Percentiles rank a stretch among this genome's conserved stretches.
These are phyloP conservation scores for Campaea margaritaria DNA, from an alignment of 2,888 invertebrate species.

Conservation along the genomic window DNA sequence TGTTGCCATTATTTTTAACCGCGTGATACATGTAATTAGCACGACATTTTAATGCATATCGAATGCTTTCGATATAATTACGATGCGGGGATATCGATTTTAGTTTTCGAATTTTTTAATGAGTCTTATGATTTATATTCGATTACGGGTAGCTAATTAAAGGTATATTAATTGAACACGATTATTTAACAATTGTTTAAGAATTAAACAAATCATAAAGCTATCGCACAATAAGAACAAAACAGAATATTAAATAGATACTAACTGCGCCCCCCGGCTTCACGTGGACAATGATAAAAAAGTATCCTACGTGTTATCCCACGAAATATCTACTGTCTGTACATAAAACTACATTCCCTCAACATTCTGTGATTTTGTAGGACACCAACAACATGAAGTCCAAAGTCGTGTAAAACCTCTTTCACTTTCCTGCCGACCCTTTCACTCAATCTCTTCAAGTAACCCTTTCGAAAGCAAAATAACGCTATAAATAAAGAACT, in stretches of 20 bases:
- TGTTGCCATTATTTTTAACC: neutral
- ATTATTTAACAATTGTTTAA: neutral
- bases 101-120: conserved; percentile 20
- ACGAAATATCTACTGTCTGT: no score
- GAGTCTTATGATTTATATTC: conserved; percentile 6
- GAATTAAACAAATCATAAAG: no score
- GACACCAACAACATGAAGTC: neutral
- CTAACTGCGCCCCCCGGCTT: no score
- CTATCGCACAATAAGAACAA: no score
- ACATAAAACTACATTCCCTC: no score
- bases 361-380: neutral
- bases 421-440: conserved; percentile 5
- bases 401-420: conserved; percentile 9
- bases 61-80: conserved; percentile 17
- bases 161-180: no score
- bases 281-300: no score
- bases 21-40: neutral
- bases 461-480: conserved; percentile 19
- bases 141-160: no score
- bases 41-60: conserved; percentile 21
- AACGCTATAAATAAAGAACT: conserved; percentile 21
- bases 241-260: no score
- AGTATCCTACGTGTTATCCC: no score
- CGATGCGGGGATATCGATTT: conserved; percentile 2
- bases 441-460: conserved; percentile 7